phyloP scores from a whole-genome alignment of 2,888 invertebrate genomes.

The Epinotia demarniana region DNA sequence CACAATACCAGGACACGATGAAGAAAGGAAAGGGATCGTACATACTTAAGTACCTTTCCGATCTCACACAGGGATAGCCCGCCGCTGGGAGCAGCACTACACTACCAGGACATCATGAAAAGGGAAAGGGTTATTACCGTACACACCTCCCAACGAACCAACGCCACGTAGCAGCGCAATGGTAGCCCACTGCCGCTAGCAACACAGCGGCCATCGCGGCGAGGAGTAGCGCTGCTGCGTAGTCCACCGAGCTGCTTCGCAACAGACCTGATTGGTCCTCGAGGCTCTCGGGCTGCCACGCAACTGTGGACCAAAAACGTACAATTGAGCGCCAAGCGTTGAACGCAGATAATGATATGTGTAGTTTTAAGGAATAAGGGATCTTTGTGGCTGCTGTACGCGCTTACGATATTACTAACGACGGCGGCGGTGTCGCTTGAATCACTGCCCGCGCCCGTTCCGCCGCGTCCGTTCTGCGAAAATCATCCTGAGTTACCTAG shows the following conservation, averaged over 20 bases:
- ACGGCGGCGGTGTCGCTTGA: no score
- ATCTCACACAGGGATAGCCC: not conserved
- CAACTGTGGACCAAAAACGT: slow-evolving; percentile 54
- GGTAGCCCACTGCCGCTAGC: slow-evolving; percentile 89
- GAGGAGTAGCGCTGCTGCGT: slow-evolving; percentile 84
- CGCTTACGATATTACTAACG: no score
- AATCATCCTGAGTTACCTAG: no score
- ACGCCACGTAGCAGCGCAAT: slow-evolving; percentile 89
- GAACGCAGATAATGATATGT: no score
- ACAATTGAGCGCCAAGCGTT: no score
- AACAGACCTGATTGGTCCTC: slow-evolving; percentile 69
- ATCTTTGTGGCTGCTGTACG: no score
- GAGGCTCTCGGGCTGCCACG: slow-evolving; percentile 75
- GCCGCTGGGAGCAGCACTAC: not conserved
- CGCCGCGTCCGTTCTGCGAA: no score
- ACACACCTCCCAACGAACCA: slow-evolving; percentile 86
- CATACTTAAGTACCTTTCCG: no score
- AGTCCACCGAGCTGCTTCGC: slow-evolving; percentile 81
- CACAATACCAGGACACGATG: no score
- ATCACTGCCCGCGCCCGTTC: no score
- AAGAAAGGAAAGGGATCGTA: no score
- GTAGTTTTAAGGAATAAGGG: no score
- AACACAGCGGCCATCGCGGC: slow-evolving; percentile 87
- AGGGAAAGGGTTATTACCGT: slow-evolving; percentile 35
- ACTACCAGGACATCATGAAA: slow-evolving; percentile 14